phyloP scores from a whole-genome alignment of 2,888 invertebrate species.

The Drosophila tripunctata region DNA sequence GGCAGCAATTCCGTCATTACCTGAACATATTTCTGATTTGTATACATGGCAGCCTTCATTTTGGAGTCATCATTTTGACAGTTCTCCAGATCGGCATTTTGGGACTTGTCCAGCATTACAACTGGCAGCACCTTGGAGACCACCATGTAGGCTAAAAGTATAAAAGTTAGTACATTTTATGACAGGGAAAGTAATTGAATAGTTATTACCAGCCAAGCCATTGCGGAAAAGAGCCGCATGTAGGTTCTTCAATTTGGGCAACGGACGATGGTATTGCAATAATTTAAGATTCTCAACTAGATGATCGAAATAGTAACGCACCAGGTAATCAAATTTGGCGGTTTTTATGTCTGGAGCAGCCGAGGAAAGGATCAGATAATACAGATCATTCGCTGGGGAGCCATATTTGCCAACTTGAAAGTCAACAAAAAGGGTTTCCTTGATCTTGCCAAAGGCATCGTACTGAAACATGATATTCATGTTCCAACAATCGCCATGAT shows the following conservation, averaged over 20 bases:
- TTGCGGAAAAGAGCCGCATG: slow-evolving; percentile 77
- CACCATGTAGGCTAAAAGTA: slow-evolving; percentile 76
- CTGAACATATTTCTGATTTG: slow-evolving; percentile 80
- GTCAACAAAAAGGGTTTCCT: slow-evolving; percentile 76
- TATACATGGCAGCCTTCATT: slow-evolving; percentile 77
- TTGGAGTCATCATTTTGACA: slow-evolving; percentile 70
- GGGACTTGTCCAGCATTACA: slow-evolving; percentile 79
- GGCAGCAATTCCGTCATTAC: slow-evolving; percentile 78
- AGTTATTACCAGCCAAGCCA: slow-evolving; percentile 77
- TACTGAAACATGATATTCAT: slow-evolving; percentile 82
- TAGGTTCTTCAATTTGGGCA: slow-evolving; percentile 80
- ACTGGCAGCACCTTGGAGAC: slow-evolving; percentile 81
- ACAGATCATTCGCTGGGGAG: slow-evolving; percentile 78
- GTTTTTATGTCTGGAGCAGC: slow-evolving; percentile 72
- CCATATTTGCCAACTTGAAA: slow-evolving; percentile 80
- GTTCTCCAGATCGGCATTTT: slow-evolving; percentile 61
- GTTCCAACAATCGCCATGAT: slow-evolving; percentile 82
- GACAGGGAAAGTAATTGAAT: not conserved
- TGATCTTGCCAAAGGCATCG: slow-evolving; percentile 80
- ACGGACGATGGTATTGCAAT: slow-evolving; percentile 79
- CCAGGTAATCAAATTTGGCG: slow-evolving; percentile 80
- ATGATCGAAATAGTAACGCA: slow-evolving; percentile 80
- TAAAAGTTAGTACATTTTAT: not conserved
- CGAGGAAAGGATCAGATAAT: slow-evolving; percentile 76
- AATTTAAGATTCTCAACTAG: slow-evolving; percentile 80